Evolutionary conservation across 2,888 invertebrate species (phyloP).

Genomic region (Pheosia gnoma): DNA sequence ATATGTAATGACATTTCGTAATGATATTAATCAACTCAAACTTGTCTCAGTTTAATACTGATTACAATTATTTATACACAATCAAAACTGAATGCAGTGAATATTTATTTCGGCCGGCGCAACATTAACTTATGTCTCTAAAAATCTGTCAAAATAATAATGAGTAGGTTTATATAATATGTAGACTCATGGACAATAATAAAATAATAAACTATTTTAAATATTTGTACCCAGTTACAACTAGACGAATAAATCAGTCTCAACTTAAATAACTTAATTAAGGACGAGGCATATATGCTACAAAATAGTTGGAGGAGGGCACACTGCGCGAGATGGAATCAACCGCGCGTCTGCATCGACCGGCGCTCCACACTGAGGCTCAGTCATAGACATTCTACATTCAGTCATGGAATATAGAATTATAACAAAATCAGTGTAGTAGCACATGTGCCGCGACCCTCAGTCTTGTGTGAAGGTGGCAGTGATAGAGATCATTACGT

Average conservation of each 20-base stretch:
- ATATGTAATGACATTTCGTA: no score
- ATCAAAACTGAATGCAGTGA: no score
- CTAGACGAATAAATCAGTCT: slow-evolving; percentile 62
- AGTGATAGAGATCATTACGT: slow-evolving; percentile 28
- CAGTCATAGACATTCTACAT: no score
- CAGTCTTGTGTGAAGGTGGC: slow-evolving; percentile 27
- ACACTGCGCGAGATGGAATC: not conserved
- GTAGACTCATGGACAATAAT: slow-evolving; percentile 34
- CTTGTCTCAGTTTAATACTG: no score
- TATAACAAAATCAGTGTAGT: not conserved
- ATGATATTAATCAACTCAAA: no score
- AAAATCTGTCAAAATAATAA: slow-evolving; percentile 47
- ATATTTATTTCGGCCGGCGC: not conserved
- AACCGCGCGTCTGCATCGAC: not conserved
- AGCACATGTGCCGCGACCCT: not conserved
- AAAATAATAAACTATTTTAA: slow-evolving; percentile 37
- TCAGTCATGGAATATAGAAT: not conserved
- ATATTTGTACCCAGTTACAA: slow-evolving; percentile 67
- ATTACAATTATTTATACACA: no score
- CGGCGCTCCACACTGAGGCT: no score
- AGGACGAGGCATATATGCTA: slow-evolving; percentile 18
- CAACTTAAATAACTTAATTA: slow-evolving; percentile 41
- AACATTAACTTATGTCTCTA: slow-evolving; percentile 26
- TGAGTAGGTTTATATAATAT: slow-evolving; percentile 6
- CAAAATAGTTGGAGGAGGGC: not conserved